Conservation (phyloP, 2,113 vertebrate species). For the Chlorodrepanis virens region DNA sequence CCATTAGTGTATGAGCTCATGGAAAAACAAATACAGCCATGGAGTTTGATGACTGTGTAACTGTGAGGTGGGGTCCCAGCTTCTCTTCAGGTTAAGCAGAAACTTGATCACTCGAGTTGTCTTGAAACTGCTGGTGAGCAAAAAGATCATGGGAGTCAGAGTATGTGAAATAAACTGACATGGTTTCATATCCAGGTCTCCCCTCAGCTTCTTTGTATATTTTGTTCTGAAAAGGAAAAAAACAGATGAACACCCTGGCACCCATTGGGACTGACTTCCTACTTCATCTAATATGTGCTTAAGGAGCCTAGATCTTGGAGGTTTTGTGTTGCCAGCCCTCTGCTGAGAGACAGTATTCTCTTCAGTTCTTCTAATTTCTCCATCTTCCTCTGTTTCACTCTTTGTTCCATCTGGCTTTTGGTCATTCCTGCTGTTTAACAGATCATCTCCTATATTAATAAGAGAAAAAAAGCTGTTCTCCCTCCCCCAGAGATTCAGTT, state of each 20-base stretch:
- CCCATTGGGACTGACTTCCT: not conserved
- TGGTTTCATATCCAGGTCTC: not conserved
- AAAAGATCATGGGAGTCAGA: not conserved
- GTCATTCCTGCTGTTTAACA: constrained; percentile 6
- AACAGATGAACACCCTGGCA: not conserved
- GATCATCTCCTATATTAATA: not conserved
- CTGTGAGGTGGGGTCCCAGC: not conserved
- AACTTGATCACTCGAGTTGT: not conserved
- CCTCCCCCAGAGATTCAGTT: not conserved
- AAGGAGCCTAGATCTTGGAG: not conserved
- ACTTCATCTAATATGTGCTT: not conserved
- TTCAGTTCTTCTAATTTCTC: not conserved
- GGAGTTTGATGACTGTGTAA: not conserved
- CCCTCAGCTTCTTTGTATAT: not conserved
- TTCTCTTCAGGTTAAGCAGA: not conserved
- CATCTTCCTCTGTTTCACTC: not conserved
- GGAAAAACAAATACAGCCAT: not conserved
- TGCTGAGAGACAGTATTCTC: not conserved
- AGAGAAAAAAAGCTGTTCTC: not conserved
- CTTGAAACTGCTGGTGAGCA: not conserved
- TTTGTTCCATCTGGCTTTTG: not conserved
- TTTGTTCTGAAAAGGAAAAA: not conserved
- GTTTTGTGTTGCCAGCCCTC: not conserved
- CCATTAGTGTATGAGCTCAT: not conserved
- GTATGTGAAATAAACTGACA: not conserved